Conservation (phyloP, 2,797 vertebrate genomes). For the Rhabdophis nuchalis region DNA sequence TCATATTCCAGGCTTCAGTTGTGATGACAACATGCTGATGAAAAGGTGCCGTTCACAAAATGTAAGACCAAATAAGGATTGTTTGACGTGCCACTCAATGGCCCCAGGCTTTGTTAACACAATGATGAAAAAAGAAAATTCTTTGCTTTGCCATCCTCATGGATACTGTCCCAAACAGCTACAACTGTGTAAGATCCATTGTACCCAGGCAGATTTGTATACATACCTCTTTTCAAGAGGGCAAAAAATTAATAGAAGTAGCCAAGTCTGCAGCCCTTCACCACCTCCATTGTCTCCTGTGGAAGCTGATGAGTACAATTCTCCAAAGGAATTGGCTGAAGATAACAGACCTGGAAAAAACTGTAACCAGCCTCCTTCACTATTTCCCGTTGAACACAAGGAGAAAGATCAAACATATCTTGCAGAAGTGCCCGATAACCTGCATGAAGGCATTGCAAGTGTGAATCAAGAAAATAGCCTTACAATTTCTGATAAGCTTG, state of each 20-base stretch:
- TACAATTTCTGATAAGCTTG: conserved; percentile 56
- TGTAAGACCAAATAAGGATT: conserved; percentile 72
- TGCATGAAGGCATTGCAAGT: conserved; percentile 40
- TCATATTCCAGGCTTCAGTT: conserved; percentile 67
- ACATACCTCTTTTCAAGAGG: conserved; percentile 54
- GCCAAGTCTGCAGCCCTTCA: conserved; percentile 79
- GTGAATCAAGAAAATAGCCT: conserved; percentile 49
- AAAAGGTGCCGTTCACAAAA: conserved; percentile 75
- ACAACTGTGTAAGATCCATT: conserved; percentile 58
- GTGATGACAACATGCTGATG: conserved; percentile 71
- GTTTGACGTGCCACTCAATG: conserved; percentile 80
- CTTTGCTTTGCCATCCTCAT: conserved; percentile 71
- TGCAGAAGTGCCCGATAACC: conserved; percentile 40
- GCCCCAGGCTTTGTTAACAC: conserved; percentile 73
- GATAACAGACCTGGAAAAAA: conserved; percentile 66
- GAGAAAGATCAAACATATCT: conserved; percentile 49
- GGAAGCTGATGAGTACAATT: conserved; percentile 75
- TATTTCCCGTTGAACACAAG: conserved; percentile 74
- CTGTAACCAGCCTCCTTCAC: conserved; percentile 77
- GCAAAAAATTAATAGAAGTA: conserved; percentile 64
- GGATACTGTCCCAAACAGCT: conserved; percentile 66
- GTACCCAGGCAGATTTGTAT: conserved; percentile 61
- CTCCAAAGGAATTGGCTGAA: conserved; percentile 65
- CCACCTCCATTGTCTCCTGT: conserved; percentile 87
- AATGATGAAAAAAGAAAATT: conserved; percentile 67